Percentiles rank a stretch among this genome's conserved stretches.
These are phyloP conservation scores for Diplolepis rosae DNA, from an alignment of 2,888 invertebrate genomes.

Conservation along the genomic window DNA sequence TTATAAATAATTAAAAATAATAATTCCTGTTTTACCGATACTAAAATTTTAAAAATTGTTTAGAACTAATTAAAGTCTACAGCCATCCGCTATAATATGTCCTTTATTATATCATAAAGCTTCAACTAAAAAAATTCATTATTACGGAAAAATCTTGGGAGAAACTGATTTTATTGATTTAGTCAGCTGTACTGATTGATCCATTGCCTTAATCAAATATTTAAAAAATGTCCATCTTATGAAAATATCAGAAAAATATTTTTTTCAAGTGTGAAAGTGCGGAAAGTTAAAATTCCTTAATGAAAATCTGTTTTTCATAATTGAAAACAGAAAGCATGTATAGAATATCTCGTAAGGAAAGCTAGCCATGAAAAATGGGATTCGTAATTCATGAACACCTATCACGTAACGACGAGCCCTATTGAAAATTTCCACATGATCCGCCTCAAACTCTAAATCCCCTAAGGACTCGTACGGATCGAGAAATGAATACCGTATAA, in stretches of 20 bases:
- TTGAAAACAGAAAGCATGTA: not conserved
- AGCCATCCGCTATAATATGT: too few species aligned
- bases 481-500: not conserved
- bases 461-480: not conserved
- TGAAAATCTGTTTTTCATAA: not conserved
- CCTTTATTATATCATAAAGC: too few species aligned
- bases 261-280: not conserved
- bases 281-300: not conserved
- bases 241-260: not conserved
- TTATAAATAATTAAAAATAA: too few species aligned
- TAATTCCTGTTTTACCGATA: too few species aligned
- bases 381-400: not conserved
- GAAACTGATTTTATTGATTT: too few species aligned
- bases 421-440: constrained; percentile 5
- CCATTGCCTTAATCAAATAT: not conserved
- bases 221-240: too few species aligned
- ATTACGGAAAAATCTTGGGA: too few species aligned
- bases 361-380: constrained; percentile 6
- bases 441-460: not conserved
- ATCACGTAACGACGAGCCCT: not conserved
- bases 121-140: too few species aligned
- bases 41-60: too few species aligned
- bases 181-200: too few species aligned
- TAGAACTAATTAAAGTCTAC: too few species aligned
- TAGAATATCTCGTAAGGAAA: not conserved